Base-by-base conservation (phyloP, 1,140 invertebrate species). In the Telenomus remus region DNA sequence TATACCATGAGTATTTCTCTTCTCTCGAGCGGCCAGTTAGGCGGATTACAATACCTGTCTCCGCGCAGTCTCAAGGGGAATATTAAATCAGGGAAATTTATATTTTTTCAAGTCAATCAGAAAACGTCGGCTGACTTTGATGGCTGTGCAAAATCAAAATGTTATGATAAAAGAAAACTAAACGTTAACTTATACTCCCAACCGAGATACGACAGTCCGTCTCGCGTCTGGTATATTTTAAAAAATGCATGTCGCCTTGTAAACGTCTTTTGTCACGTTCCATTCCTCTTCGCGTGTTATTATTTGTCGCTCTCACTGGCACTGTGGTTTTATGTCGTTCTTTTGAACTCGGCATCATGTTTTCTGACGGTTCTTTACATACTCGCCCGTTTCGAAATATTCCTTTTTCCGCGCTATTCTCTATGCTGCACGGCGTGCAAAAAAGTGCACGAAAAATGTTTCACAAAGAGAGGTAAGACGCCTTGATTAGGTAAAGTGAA, bases 331-430 rank as follows among this genome's bases (percentile, higher is more conserved):
- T 48, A n/a, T 70, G 47, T 27, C 47, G 57, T 63, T 51, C 54
- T 72, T 72, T 72, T 47, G 54, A 59, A 33, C 47, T 19, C 8
- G 37, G 12, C 42, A 48, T 47, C 33, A 57, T 19, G 57, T 47
- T 50, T 64, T 59, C 55, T 53, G 60, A 72, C 42, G 59, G 59
- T 37, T 46, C 53, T 72, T 64, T 64, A 59, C 60, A 59, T 59
- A 59, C 42, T 2, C 8, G n/a, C n/a, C 16, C n/a, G 39, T 64
- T 59, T 64, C 48, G 51, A 59, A 72, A 60, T 65, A 59, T 59
- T 65, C 55, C 37, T 19, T 64, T 72, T 59, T 50, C 47, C 60
- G 47, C 33, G 34, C 2, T 39, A 9, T 48, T 60, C 43, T 59
- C 54, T 54, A 27, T 27, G 6, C 19, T 27, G 19, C 19, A 27